Evolutionary conservation across 2,888 invertebrate genomes (phyloP).

Genomic region (Morpho helenor): DNA sequence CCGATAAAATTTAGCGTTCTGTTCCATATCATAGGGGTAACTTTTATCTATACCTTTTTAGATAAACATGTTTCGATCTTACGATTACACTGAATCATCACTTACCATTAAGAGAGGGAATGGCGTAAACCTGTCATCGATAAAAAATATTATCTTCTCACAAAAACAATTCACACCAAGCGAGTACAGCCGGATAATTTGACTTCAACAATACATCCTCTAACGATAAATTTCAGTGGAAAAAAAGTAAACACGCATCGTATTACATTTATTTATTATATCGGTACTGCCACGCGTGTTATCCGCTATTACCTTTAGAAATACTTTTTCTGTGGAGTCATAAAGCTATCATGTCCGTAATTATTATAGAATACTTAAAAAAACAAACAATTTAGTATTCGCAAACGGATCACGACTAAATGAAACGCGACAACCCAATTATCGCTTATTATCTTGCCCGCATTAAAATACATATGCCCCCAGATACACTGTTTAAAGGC

Average conservation of each 20-base stretch:
- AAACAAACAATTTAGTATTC: conserved; percentile 8
- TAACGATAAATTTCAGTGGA: conserved; percentile 3
- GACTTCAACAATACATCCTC: too few species aligned
- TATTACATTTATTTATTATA: conserved; percentile 5
- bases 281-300: conserved; percentile 2
- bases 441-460: conserved; percentile 57
- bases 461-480: conserved; percentile 36
- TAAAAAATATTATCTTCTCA: too few species aligned
- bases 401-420: conserved; percentile 14
- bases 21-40: too few species aligned
- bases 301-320: conserved; percentile 6
- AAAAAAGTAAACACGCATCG: conserved; percentile 7
- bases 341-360: conserved; percentile 17
- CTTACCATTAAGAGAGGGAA: too few species aligned
- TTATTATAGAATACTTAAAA: conserved; percentile 13
- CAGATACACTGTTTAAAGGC: conserved; percentile 61
- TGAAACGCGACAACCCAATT: conserved; percentile 42
- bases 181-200: too few species aligned
- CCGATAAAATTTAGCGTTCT: too few species aligned
- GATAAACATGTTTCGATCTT: too few species aligned
- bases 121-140: too few species aligned
- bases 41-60: too few species aligned
- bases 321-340: conserved; percentile 10
- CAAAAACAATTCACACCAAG: too few species aligned
- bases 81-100: too few species aligned